phyloP scores from a whole-genome alignment of 2,888 invertebrate genomes.

The Eupsilia transversa region DNA sequence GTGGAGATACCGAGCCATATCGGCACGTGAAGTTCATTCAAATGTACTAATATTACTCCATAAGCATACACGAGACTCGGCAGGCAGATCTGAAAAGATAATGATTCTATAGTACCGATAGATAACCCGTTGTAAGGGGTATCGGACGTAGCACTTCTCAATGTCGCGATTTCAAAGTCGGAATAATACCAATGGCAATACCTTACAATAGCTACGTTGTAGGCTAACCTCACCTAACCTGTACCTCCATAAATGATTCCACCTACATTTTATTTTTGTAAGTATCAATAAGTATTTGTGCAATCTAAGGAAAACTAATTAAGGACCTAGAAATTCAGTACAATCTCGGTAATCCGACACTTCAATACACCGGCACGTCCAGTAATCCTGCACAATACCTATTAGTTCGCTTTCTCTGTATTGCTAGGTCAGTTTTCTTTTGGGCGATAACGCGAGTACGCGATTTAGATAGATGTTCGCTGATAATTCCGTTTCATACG shows the following conservation, averaged over 20 bases:
- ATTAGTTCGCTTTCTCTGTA: not conserved
- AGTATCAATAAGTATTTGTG: too few relatives aligned
- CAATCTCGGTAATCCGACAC: not conserved
- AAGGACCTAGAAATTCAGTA: not conserved
- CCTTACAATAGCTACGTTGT: not conserved
- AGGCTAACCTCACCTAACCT: too few relatives aligned
- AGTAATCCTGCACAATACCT: not conserved
- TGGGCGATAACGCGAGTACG: too few relatives aligned
- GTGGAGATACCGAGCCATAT: slow-evolving; percentile 82
- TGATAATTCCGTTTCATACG: not conserved
- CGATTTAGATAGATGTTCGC: not conserved
- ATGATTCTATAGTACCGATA: slow-evolving; percentile 25
- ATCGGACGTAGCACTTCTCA: slow-evolving; percentile 27
- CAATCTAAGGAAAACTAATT: too few relatives aligned
- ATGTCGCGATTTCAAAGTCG: slow-evolving; percentile 32
- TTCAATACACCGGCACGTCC: too few relatives aligned
- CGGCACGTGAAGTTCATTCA: slow-evolving; percentile 78
- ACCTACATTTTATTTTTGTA: too few relatives aligned
- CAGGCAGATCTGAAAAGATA: slow-evolving; percentile 80
- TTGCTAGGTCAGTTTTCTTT: not conserved
- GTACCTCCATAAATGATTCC: too few relatives aligned
- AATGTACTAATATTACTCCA: slow-evolving; percentile 82
- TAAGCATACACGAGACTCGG: slow-evolving; percentile 85
- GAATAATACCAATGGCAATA: not conserved
- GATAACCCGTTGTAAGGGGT: slow-evolving; percentile 43